Base-by-base conservation (phyloP, 2,113 vertebrate genomes). In the Antigone vipio region DNA sequence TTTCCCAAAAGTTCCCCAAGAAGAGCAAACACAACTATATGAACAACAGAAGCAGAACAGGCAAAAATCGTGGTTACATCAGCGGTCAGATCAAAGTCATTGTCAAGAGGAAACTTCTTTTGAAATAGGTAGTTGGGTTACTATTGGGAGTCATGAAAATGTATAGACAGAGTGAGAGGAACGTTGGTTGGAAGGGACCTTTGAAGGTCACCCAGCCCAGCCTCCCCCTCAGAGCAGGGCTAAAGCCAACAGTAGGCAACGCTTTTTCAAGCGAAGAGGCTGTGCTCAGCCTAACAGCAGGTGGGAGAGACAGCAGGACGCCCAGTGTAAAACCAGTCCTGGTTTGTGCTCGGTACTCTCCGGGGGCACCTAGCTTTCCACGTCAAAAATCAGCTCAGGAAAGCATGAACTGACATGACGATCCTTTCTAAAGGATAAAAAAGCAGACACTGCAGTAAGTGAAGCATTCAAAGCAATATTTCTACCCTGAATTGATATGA, bases 191-290 rank as follows among this genome's bases (percentile, higher is more conserved):
- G 47, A 87, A 78, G 68, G 52, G 69, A 89, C 49, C 85, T 92
- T 45, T 83, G 71, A 90, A 92, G 75, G 94, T 92, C 78, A 92
- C 50, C 53, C 21, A 69, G 66, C 44, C 47, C 89, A 84, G 69
- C 38, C 52, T 75, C 27, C 29, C 23, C 20, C 52, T 23, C 56
- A 27, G 20, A 81, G 55, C 42, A 83, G 40, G 44, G 49, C 66
- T 69, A 50, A 52, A 47, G 52, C 50, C 83, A 91, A 20, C 2
- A 1, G 63, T 8, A 50, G 59, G 35, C 0, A 0, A 53, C 59
- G n/a, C 32, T 59, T 80, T 42, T 47, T 22, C 68, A 71, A 66
- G 44, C 0, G 1, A 86, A 91, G 72, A 78, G n/a, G 20, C 32
- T 26, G 38, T 20, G 20, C 35, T 76, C 17, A 84, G 62, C 23